Conservation (phyloP, 2,113 vertebrate genomes). For the Chaetorhynchus papuensis region DNA sequence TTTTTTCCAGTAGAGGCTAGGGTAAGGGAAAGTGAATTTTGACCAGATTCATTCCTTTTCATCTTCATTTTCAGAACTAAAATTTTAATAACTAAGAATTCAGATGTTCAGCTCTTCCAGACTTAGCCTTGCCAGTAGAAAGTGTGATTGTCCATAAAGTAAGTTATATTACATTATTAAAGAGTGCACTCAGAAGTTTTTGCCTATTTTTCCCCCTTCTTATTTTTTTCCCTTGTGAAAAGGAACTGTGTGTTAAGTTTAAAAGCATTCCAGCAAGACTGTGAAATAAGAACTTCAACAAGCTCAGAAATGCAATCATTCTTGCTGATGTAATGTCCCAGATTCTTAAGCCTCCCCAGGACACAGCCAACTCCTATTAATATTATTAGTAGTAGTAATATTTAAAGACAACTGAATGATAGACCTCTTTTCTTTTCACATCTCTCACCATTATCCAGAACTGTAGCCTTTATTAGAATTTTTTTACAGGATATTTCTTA, state of each 20-base stretch:
- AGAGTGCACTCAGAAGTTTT: background rate
- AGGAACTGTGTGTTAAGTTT: background rate
- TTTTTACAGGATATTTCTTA: background rate
- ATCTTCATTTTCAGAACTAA: background rate
- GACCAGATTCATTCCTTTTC: background rate
- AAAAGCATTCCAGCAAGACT: background rate
- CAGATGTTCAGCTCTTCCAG: background rate
- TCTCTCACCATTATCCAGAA: constrained; percentile 6
- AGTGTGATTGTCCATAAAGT: background rate
- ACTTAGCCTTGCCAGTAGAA: background rate
- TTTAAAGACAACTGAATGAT: constrained; percentile 6
- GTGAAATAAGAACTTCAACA: constrained; percentile 22
- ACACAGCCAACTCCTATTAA: constrained; percentile 4
- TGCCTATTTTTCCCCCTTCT: fast-evolving
- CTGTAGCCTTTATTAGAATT: background rate
- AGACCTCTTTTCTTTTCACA: constrained; percentile 4
- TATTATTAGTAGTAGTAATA: background rate
- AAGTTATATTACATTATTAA: background rate
- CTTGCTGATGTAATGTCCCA: constrained; percentile 48
- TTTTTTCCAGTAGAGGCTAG: background rate
- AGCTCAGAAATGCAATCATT: constrained; percentile 30
- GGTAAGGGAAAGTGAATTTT: background rate
- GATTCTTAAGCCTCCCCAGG: constrained; percentile 43
- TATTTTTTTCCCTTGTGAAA: background rate
- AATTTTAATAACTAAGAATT: background rate